Evolutionary conservation across 2,888 invertebrate species (phyloP), one percentile per base, ranked within the genome.

Genomic region (Plagodis dolabraria): DNA sequence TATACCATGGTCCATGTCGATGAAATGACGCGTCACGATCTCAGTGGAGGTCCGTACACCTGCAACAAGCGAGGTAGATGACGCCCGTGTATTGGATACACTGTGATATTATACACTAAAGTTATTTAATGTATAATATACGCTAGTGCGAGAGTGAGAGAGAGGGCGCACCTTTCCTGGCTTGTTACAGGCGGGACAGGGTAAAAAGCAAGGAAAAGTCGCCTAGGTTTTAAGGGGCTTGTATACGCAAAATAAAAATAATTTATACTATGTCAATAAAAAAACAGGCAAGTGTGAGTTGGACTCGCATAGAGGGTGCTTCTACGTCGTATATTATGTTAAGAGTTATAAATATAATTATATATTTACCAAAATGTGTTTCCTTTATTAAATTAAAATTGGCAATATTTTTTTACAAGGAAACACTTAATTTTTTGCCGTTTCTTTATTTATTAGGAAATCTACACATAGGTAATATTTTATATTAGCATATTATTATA

Each of bases 161-260:
- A 55, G 70, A 65, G 53, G 71, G 89, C 89, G 89, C 88, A 88
- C 91, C 90, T 91, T 91, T 92, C 92, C 92, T 89, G 85, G 89
- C 92, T 92, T 91, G 87, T 83, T 89, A 86, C 92, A 83, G 86
- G 81, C 68, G 71, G 69, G 74, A 67, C 49, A 63, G 64, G 72
- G 68, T 86, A 87, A 87, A 83, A 89, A 91, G 91, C 91, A 73
- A 90, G 92, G 92, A 91, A 92, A 92, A 90, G 91, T 81, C 86
- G 87, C 89, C 76, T 60, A 55, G 11, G 50, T 54, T 50, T 48
- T 10, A 35, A 55, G 47, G 33, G 42, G 6, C 11, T 11, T 34
- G 10, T 10, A 11, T 34, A 44, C 22, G 22, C 22, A 22, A 22
- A 22, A 22, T n/a, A 22, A 22, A 22, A 22, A 22, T 4, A 22